phyloP scores from a whole-genome alignment of 2,113 vertebrate genomes.

The Laterallus jamaicensis region DNA sequence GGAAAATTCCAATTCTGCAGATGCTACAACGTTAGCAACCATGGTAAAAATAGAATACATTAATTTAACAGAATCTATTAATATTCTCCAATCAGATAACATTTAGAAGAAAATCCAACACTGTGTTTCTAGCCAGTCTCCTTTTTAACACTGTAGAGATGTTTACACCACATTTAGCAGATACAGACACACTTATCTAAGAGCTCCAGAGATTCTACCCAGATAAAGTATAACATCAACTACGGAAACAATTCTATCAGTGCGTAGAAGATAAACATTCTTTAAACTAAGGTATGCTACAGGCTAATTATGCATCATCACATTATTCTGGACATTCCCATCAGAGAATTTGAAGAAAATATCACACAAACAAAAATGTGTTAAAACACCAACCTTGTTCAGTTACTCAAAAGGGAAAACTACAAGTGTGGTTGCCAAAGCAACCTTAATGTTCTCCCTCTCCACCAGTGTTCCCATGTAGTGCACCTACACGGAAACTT shows the following conservation, averaged over 20 bases:
- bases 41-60: not conserved
- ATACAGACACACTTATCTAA: not conserved
- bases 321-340: not conserved
- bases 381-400: not conserved
- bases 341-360: not conserved
- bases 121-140: not conserved
- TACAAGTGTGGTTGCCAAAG: not conserved
- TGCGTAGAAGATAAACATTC: not conserved
- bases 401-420: not conserved
- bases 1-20: not conserved
- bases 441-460: not conserved
- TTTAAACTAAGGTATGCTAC: not conserved
- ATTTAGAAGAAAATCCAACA: not conserved
- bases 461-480: not conserved
- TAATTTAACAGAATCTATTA: not conserved
- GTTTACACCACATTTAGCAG: not conserved
- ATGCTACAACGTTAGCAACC: not conserved
- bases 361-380: not conserved
- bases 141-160: not conserved
- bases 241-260: not conserved
- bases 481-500: accelerated
- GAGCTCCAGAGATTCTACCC: not conserved
- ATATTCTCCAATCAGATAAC: not conserved
- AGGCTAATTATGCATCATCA: not conserved
- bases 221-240: not conserved